Base-by-base conservation (phyloP, 2,888 invertebrate genomes). In the Timema podura region DNA sequence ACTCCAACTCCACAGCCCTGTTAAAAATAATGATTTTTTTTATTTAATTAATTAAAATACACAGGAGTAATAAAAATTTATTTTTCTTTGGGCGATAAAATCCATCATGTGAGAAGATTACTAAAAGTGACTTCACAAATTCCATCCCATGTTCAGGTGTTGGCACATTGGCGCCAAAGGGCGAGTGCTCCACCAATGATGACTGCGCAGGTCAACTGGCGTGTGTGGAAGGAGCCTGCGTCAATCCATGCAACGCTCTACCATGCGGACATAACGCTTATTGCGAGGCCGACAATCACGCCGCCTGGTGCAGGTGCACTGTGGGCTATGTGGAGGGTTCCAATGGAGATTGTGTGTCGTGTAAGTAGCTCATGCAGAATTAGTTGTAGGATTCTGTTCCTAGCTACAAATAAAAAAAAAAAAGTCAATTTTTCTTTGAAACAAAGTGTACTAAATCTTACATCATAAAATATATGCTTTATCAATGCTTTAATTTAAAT, bases 251-350 rank as follows among this genome's bases (percentile, higher is more conserved):
- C 77, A 86, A 86, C 45, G 87, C 86, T 69, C 83, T 94, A 66
- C 85, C 89, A 1, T 96, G 96, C 79, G 94, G 94, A 48, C 82
- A 88, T 0, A 92, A 95, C 80, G 92, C 95, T 0, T 90, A 90
- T 77, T 96, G 96, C 79, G 93, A 94, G 81, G 90, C 93, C 0
- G 91, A 93, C 74, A 90, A 92, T 76, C 95, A 95, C 79, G 92
- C 91, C 0, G 92, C 93, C 8, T 92, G 92, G 91, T 96, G 96
- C 79, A 88, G 92, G 75, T 96, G 96, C 78, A 87, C 89, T 70
- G 89, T 91, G 66, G 95, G 95, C 15, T 95, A 87, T 77, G 87
- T 87, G 0, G 92, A 94, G 81, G 90, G 90, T 72, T 85, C 88
- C 68, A 88, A 88, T 73, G 93, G 92, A 70, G 91, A 92, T 81